Conservation (phyloP, 2,888 invertebrate genomes). For the Dasysyrphus albostriatus region DNA sequence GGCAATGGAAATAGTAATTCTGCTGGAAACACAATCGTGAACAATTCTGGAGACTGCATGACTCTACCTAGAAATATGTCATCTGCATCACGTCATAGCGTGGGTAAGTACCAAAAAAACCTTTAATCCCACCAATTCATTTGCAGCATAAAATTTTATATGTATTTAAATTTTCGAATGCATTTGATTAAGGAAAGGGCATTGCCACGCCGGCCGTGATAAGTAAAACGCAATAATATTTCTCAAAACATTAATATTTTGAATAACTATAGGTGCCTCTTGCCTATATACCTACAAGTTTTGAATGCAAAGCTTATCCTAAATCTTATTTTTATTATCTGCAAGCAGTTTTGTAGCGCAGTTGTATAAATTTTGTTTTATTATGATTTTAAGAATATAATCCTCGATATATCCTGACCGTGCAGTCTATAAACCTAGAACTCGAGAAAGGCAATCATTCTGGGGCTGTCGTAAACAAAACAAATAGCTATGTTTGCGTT, state of each 20-base stretch:
- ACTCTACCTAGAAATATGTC: constrained; percentile 83
- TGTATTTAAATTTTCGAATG: not conserved
- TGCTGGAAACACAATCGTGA: constrained; percentile 78
- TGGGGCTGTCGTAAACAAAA: constrained; percentile 52
- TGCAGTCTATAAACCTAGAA: constrained; percentile 8
- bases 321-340: constrained; percentile 4
- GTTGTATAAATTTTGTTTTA: not conserved
- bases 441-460: constrained; percentile 26
- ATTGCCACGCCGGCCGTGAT: too few species aligned
- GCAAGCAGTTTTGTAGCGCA: not conserved
- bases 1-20: constrained; percentile 76
- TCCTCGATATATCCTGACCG: not conserved
- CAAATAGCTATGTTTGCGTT: constrained; percentile 45
- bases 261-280: too few species aligned
- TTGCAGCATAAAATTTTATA: constrained; percentile 8
- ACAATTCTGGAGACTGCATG: constrained; percentile 81
- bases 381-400: constrained; percentile 7
- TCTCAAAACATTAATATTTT: not conserved
- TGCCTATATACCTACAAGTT: not conserved
- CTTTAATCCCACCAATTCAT: constrained; percentile 3
- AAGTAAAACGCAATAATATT: not conserved
- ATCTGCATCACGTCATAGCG: constrained; percentile 77
- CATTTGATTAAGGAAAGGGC: constrained; percentile 20
- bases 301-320: not conserved
- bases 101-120: constrained; percentile 64